phyloP scores from a whole-genome alignment of 2,888 invertebrate species.

The Parnassius smintheus region DNA sequence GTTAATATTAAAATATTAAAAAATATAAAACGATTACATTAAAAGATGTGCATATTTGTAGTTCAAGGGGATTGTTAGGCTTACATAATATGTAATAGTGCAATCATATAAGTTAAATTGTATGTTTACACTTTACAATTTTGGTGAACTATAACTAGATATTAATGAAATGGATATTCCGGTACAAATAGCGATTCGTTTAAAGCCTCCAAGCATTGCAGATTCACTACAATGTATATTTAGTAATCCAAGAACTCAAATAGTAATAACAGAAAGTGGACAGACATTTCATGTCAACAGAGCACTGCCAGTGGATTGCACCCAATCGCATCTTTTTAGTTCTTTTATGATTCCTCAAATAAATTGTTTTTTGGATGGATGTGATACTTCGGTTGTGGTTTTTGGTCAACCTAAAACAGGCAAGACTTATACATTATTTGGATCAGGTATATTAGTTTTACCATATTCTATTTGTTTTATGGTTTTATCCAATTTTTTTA shows the following conservation, averaged over 20 bases:
- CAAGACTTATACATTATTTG: constrained; percentile 87
- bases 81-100: constrained; percentile 2
- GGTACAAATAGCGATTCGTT: constrained; percentile 86
- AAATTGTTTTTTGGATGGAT: constrained; percentile 85
- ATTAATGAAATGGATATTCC: constrained; percentile 83
- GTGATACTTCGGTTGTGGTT: constrained; percentile 87
- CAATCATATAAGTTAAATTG: constrained; percentile 1
- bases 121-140: constrained; percentile 13
- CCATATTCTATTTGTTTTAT: neutral
- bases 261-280: constrained; percentile 81
- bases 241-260: constrained; percentile 80
- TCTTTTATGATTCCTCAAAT: constrained; percentile 85
- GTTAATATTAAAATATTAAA: too few species aligned
- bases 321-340: constrained; percentile 83
- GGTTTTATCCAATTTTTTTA: too few species aligned
- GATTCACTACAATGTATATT: constrained; percentile 82
- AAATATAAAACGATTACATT: too few species aligned
- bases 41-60: too few species aligned
- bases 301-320: constrained; percentile 80
- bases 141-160: constrained; percentile 3
- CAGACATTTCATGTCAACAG: constrained; percentile 79
- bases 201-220: constrained; percentile 81
- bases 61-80: neutral
- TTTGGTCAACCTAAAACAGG: constrained; percentile 85
- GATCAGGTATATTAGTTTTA: constrained; percentile 76